A percentile compares a stretch with the other conserved stretches of the same genome.
Evolutionary conservation across 2,113 vertebrate genomes (phyloP).

Genomic region (Neolamprologus falcicula): DNA sequence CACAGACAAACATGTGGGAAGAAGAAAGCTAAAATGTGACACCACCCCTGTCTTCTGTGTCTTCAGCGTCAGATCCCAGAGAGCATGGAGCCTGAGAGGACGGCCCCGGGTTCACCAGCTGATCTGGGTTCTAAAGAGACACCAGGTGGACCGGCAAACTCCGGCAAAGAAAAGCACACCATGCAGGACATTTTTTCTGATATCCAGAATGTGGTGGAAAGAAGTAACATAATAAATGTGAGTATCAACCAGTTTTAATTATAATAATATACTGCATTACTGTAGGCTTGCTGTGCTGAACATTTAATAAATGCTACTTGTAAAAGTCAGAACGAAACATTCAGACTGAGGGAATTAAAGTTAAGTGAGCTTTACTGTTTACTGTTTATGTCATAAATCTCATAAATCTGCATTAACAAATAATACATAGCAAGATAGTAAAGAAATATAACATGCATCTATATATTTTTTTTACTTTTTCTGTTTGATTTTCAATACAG

Average conservation of each 20-base stretch:
- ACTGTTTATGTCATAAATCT: not conserved
- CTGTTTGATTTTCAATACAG: not conserved
- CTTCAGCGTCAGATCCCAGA: not conserved
- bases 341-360: not conserved
- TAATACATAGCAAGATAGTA: not conserved
- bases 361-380: not conserved
- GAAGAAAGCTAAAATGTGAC: constrained; percentile 3
- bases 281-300: not conserved
- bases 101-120: not conserved
- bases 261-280: not conserved
- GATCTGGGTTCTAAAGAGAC: not conserved
- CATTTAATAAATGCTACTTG: not conserved
- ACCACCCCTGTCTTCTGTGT: not conserved
- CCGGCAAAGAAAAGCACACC: not conserved
- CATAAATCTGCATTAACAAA: not conserved
- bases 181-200: constrained; percentile 48
- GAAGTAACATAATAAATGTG: constrained; percentile 50
- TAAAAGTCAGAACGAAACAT: not conserved
- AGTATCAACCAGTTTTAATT: constrained; percentile 13
- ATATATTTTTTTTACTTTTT: not conserved
- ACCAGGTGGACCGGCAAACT: not conserved
- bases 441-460: not conserved
- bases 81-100: constrained; percentile 8
- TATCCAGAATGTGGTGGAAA: constrained; percentile 42
- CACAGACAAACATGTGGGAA: not conserved